Conservation (phyloP, 1,140 invertebrate genomes). For the Ceratina australensis region DNA sequence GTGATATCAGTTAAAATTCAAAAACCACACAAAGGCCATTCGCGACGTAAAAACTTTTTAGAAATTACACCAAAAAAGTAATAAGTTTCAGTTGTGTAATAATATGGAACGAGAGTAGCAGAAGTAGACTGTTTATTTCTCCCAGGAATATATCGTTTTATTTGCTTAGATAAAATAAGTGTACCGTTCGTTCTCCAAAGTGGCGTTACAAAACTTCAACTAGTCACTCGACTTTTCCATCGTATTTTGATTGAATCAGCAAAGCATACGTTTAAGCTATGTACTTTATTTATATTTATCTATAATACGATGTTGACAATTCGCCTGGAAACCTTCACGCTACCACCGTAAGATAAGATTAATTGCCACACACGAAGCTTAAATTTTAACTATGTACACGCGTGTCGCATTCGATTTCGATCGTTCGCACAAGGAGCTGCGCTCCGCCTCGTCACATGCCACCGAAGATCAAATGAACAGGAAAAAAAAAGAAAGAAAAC, state of each 20-base stretch:
- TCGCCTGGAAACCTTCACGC: constrained; percentile 46
- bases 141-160: constrained; percentile 4
- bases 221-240: constrained; percentile 14
- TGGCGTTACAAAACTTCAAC: constrained; percentile 13
- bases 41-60: too few species aligned
- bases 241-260: constrained; percentile 49
- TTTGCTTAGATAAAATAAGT: constrained; percentile 44
- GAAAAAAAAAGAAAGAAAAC: constrained; percentile 25
- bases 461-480: not conserved
- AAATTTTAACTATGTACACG: constrained; percentile 62
- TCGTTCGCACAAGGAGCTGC: constrained; percentile 45
- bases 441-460: constrained; percentile 20
- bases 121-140: too few species aligned
- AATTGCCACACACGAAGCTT: constrained; percentile 64
- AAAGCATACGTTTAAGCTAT: constrained; percentile 21
- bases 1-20: too few species aligned
- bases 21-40: too few species aligned
- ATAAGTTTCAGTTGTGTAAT: too few species aligned
- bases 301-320: constrained; percentile 51
- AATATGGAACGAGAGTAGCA: too few species aligned
- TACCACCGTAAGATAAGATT: constrained; percentile 56
- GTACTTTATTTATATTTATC: constrained; percentile 32
- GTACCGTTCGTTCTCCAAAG: constrained; percentile 38
- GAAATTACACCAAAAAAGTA: too few species aligned
- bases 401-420: constrained; percentile 61